These are phyloP conservation scores for Pseudeuparius sepicola DNA, from an alignment of 2,888 invertebrate genomes.

Conservation along the genomic window DNA sequence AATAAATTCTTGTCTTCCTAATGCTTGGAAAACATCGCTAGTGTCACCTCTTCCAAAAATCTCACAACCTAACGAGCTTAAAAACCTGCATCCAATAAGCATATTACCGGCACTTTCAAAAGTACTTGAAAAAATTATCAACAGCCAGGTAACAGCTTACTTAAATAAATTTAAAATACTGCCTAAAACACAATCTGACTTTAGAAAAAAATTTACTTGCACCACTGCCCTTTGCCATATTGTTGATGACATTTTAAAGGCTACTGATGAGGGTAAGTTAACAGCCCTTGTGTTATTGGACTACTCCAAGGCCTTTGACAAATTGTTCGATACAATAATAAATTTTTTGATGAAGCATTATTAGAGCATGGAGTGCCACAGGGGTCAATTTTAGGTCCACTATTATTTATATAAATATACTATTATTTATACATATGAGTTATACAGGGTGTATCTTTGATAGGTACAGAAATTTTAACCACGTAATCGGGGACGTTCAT, in stretches of 20 bases:
- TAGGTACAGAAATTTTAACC: too few species aligned
- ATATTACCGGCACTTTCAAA: conserved; percentile 7
- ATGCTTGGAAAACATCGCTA: conserved; percentile 5
- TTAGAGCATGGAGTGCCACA: too few species aligned
- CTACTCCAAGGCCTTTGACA: too few species aligned
- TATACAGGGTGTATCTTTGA: too few species aligned
- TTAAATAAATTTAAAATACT: conserved; percentile 1
- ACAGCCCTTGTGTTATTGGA: too few species aligned
- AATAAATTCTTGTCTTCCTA: too few species aligned
- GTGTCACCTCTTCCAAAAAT: conserved; percentile 6
- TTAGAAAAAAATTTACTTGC: conserved; percentile 8
- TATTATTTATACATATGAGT: too few species aligned
- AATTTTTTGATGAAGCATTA: conserved; percentile 7
- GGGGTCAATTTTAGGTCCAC: too few species aligned
- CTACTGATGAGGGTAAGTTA: conserved; percentile 6
- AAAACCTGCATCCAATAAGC: conserved; percentile 8
- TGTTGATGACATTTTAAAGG: conserved; percentile 4
- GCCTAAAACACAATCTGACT: conserved; percentile 7
- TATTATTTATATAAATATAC: too few species aligned
- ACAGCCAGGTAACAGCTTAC: conserved; percentile 1
- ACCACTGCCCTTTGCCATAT: conserved; percentile 8
- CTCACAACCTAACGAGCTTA: conserved; percentile 1
- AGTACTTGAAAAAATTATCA: conserved; percentile 4
- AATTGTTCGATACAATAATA: too few species aligned
- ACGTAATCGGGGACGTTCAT: too few species aligned